These are phyloP conservation scores for Drepanosiphum platanoidis DNA, from an alignment of 2,888 invertebrate species.

Conservation along the genomic window DNA sequence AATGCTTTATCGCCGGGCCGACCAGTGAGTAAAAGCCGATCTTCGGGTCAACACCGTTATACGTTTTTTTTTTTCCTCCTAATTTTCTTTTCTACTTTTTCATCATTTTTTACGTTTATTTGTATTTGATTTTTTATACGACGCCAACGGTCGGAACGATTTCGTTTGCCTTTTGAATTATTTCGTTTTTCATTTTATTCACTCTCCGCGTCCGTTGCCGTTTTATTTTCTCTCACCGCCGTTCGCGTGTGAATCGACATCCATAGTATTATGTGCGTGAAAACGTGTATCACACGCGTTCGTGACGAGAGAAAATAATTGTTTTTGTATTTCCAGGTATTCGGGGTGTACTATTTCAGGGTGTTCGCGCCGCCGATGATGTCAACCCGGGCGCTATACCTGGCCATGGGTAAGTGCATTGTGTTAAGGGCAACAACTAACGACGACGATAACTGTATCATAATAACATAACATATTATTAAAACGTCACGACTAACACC, in stretches of 20 bases:
- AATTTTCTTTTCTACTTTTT: neutral
- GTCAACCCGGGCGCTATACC: constrained; percentile 30
- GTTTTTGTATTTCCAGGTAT: constrained; percentile 31
- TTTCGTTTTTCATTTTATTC: too few relatives aligned
- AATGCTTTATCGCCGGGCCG: constrained; percentile 12
- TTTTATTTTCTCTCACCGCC: neutral
- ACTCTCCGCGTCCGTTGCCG: neutral
- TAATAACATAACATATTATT: too few relatives aligned
- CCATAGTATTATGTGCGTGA: neutral
- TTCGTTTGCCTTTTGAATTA: neutral
- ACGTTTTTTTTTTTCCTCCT: neutral
- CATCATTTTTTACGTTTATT: neutral
- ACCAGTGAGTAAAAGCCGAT: constrained; percentile 46
- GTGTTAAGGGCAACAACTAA: neutral
- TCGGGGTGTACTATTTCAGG: neutral
- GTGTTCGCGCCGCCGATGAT: constrained; percentile 30
- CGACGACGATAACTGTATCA: neutral
- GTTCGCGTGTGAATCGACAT: neutral
- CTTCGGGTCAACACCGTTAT: neutral
- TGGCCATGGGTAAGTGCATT: constrained; percentile 31
- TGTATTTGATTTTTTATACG: neutral
- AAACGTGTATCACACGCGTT: neutral
- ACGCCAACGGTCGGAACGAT: neutral
- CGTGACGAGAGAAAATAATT: neutral
- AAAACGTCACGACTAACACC: neutral